Evolutionary conservation across 1,140 invertebrate species (phyloP).

Genomic region (Trichonephila inaurata): DNA sequence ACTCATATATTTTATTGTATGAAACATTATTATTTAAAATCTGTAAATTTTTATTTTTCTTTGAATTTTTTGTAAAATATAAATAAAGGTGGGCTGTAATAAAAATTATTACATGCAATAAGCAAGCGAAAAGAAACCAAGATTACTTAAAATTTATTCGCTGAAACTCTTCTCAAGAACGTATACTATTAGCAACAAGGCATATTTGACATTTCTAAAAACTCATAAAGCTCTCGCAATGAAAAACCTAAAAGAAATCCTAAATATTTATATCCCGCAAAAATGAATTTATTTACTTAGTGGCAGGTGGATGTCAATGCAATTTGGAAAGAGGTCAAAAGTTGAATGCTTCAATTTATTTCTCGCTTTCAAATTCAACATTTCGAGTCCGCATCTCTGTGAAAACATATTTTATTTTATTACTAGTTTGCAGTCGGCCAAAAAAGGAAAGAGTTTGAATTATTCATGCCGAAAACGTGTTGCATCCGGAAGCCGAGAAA

Average conservation of each 20-base stretch:
- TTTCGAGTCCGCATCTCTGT: constrained; percentile 34
- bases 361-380: constrained; percentile 11
- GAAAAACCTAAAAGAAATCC: neutral
- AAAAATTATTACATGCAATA: no score
- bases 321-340: constrained; percentile 35
- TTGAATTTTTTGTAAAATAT: no score
- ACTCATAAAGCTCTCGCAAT: neutral
- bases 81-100: no score
- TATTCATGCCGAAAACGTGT: constrained; percentile 37
- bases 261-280: constrained; percentile 15
- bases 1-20: no score
- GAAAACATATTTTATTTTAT: constrained; percentile 47
- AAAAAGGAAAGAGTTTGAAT: constrained; percentile 9
- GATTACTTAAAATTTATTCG: no score
- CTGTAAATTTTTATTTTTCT: no score
- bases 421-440: constrained; percentile 39
- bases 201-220: neutral
- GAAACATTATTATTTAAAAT: no score
- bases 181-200: neutral
- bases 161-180: no score
- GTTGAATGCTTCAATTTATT: constrained; percentile 48
- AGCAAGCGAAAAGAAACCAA: no score
- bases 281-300: constrained; percentile 19
- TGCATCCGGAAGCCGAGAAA: neutral
- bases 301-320: constrained; percentile 20